Percentiles rank a stretch among this genome's conserved stretches.
phyloP scores from a whole-genome alignment of 1,140 invertebrate species.

The Macrocentrus cingulum region DNA sequence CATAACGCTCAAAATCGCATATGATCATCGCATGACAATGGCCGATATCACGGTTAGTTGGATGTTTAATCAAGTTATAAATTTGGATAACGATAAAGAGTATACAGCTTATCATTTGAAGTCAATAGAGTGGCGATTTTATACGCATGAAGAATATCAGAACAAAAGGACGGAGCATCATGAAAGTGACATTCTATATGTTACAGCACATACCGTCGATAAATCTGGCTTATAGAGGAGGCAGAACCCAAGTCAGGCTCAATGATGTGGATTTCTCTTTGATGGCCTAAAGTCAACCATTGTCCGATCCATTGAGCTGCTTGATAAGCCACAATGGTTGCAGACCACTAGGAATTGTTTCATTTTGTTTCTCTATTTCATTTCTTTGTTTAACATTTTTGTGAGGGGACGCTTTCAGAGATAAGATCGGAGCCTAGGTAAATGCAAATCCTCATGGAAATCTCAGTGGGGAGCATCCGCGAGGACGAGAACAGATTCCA shows the following conservation, averaged over 20 bases:
- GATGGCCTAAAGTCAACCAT: too few relatives aligned
- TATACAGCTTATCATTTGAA: background rate
- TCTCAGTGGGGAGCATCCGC: background rate
- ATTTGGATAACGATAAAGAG: background rate
- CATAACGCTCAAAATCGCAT: too few relatives aligned
- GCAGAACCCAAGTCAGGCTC: background rate
- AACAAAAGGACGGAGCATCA: too few relatives aligned
- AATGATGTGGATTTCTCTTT: background rate
- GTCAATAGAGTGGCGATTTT: conserved; percentile 16
- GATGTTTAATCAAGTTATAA: background rate
- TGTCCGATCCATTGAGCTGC: too few relatives aligned
- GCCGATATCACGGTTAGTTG: too few relatives aligned
- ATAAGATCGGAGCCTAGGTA: background rate
- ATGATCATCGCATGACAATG: too few relatives aligned
- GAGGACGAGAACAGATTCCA: too few relatives aligned
- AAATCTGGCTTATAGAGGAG: conserved; percentile 3
- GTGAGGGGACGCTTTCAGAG: too few relatives aligned
- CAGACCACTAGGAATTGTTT: too few relatives aligned
- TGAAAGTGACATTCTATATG: conserved; percentile 7
- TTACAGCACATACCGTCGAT: conserved; percentile 5
- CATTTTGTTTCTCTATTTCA: too few relatives aligned
- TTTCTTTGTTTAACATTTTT: too few relatives aligned
- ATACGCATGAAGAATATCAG: conserved; percentile 13
- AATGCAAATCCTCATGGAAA: background rate
- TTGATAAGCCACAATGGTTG: too few relatives aligned